Percentiles rank a stretch among this genome's conserved stretches.
These are phyloP conservation scores for Drosophila mulleri DNA, from an alignment of 2,888 invertebrate species.

Conservation along the genomic window DNA sequence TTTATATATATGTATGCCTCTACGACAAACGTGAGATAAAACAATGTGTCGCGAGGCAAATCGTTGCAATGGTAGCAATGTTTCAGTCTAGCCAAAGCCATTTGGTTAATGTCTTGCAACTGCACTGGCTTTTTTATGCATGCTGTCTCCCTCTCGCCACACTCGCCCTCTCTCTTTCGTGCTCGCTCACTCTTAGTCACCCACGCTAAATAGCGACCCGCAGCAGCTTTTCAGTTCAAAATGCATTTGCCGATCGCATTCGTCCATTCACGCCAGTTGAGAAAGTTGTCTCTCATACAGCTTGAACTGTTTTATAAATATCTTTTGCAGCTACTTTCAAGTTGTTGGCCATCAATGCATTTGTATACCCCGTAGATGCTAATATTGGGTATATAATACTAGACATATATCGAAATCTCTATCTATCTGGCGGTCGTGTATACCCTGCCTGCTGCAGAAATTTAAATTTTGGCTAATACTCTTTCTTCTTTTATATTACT, in stretches of 20 bases:
- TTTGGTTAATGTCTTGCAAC: constrained; percentile 49
- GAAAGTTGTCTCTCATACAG: constrained; percentile 64
- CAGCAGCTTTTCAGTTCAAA: constrained; percentile 31
- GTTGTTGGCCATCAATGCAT: constrained; percentile 62
- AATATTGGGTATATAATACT: not conserved
- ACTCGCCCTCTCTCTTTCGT: not conserved
- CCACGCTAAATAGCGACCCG: constrained; percentile 55
- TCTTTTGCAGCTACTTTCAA: constrained; percentile 83
- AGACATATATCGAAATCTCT: not conserved
- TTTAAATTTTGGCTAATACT: constrained; percentile 51
- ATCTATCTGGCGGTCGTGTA: not conserved
- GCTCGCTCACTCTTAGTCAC: constrained; percentile 38
- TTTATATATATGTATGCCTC: not conserved
- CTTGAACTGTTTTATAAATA: constrained; percentile 39
- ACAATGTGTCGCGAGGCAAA: constrained; percentile 43
- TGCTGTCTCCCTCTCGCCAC: no score
- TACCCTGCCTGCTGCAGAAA: constrained; percentile 10
- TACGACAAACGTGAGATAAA: constrained; percentile 20
- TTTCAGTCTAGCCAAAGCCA: constrained; percentile 38
- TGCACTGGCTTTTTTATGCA: constrained; percentile 8
- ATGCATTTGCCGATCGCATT: constrained; percentile 55
- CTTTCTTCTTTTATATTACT: constrained; percentile 28
- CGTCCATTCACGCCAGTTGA: constrained; percentile 49
- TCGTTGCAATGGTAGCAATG: constrained; percentile 31
- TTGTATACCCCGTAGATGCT: constrained; percentile 7